These are phyloP conservation scores for Scomberomorus guttatus DNA, from an alignment of 2,797 vertebrate species.

Conservation along the genomic window DNA sequence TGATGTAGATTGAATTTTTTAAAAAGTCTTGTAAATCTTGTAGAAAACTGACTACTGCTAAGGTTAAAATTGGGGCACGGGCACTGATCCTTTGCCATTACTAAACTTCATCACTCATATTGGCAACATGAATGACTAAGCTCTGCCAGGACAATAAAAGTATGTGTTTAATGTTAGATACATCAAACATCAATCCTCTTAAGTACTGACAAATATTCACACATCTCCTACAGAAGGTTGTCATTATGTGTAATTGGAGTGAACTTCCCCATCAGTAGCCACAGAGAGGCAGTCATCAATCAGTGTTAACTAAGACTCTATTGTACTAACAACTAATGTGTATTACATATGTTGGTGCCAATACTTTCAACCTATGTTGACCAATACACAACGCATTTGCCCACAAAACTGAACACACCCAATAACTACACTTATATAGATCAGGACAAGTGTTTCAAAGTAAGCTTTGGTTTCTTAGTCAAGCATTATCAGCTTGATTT, in stretches of 20 bases:
- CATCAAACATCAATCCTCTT: background rate
- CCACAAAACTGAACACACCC: background rate
- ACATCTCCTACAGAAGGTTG: background rate
- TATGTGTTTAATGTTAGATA: conserved; percentile 10
- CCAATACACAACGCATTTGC: no score
- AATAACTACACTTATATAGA: background rate
- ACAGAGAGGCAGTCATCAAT: conserved; percentile 5
- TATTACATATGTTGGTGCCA: background rate
- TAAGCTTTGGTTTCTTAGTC: background rate
- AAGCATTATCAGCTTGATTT: background rate
- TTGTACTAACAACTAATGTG: background rate
- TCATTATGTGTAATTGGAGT: background rate
- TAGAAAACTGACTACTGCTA: background rate
- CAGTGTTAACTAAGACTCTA: conserved; percentile 1
- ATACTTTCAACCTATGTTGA: no score
- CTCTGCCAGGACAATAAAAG: background rate
- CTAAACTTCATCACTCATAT: conserved; percentile 18
- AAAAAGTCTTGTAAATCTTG: background rate
- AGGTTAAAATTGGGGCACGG: background rate
- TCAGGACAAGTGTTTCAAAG: background rate
- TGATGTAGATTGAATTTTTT: background rate
- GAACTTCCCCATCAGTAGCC: conserved; percentile 14
- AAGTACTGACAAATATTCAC: background rate
- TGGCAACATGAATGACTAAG: background rate
- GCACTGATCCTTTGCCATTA: background rate